Conservation (phyloP, 92 coral and sea anemone species). For the Porites rus region DNA sequence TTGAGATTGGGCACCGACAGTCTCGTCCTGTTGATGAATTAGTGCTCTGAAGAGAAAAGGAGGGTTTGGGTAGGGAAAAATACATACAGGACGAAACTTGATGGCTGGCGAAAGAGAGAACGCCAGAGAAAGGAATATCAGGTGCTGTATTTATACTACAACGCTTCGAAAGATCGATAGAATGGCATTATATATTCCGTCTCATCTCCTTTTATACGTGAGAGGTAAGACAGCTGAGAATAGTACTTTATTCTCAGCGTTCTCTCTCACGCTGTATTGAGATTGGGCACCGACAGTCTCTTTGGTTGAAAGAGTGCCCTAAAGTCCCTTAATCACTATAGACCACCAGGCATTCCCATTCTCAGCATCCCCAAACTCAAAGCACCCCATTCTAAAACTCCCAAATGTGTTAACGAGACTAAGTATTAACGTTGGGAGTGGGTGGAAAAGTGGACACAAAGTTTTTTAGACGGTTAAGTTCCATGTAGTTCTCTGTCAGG, state of each 20-base stretch:
- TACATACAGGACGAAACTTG: not conserved
- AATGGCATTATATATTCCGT: slow-evolving; percentile 3
- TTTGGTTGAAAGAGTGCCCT: not conserved
- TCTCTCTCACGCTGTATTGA: slow-evolving; percentile 31
- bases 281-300: slow-evolving; percentile 46
- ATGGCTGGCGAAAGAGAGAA: not conserved
- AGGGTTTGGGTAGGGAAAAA: not conserved
- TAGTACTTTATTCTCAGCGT: not conserved
- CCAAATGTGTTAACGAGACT: not conserved
- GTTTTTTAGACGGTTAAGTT: slow-evolving; percentile 44
- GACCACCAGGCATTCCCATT: slow-evolving; percentile 1
- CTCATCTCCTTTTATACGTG: not conserved
- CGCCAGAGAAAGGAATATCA: not conserved
- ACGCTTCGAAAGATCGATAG: slow-evolving; percentile 4
- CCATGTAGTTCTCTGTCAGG: slow-evolving; percentile 10
- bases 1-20: slow-evolving; percentile 15
- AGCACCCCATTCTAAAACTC: slow-evolving; percentile 17
- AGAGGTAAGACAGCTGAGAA: not conserved
- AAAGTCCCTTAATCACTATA: not conserved
- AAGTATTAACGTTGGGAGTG: not conserved
- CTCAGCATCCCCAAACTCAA: not conserved
- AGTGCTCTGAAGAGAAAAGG: not conserved
- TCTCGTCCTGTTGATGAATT: slow-evolving; percentile 7
- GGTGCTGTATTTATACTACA: not conserved
- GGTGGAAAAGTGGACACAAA: slow-evolving; percentile 39